These are phyloP conservation scores for Aplochiton taeniatus DNA, from an alignment of 2,797 vertebrate genomes.

Conservation along the genomic window DNA sequence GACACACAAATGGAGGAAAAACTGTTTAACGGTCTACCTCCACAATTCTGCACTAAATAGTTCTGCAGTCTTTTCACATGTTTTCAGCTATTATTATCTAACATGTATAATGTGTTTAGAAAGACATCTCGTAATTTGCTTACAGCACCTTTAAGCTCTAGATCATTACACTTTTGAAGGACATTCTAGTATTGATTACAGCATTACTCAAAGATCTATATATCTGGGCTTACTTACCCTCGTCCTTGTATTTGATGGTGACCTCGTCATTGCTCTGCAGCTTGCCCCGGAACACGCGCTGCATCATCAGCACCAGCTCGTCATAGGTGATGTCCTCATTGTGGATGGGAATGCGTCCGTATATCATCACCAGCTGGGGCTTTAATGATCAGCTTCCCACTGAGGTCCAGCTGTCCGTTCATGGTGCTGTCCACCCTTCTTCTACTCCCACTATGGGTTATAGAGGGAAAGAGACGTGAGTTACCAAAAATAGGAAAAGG, in stretches of 20 bases:
- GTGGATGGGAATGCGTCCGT: constrained; percentile 96
- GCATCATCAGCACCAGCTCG: constrained; percentile 99
- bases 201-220: too few relatives aligned
- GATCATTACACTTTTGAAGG: background rate
- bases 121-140: too few relatives aligned
- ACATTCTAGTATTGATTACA: too few relatives aligned
- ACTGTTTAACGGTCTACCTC: too few relatives aligned
- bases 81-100: too few relatives aligned
- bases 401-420: constrained; percentile 98
- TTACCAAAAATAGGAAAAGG: background rate
- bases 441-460: constrained; percentile 56
- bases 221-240: constrained; percentile 76
- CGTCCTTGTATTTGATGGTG: constrained; percentile 98
- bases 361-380: constrained; percentile 98
- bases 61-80: too few relatives aligned
- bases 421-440: constrained; percentile 76
- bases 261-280: constrained; percentile 97
- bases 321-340: constrained; percentile 99
- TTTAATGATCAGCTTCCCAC: constrained; percentile 99
- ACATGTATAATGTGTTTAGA: too few relatives aligned
- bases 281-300: constrained; percentile 96
- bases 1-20: too few relatives aligned
- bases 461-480: constrained; percentile 9
- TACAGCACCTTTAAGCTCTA: too few relatives aligned
- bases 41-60: too few relatives aligned